Evolutionary conservation across 2,797 vertebrate species (phyloP).

Genomic region (Anisognathus igniventris): DNA sequence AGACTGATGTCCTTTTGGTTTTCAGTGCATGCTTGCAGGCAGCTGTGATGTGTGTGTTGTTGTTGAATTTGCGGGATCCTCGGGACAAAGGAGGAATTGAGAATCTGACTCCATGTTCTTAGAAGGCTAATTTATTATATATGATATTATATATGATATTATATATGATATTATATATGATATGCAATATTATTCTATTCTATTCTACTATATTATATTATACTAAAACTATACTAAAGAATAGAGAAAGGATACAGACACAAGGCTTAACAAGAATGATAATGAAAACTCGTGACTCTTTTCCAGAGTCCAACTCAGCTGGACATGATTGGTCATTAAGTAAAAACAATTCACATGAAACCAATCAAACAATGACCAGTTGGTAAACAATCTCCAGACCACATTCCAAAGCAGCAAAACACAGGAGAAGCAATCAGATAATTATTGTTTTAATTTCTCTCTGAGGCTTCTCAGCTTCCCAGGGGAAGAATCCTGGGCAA

Average conservation of each 20-base stretch:
- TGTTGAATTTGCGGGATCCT: background rate
- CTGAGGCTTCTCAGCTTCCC: background rate
- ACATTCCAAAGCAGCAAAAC: background rate
- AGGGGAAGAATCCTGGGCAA: background rate
- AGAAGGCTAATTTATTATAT: background rate
- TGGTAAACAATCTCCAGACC: background rate
- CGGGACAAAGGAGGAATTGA: background rate
- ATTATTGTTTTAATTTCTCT: background rate
- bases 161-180: too few species aligned
- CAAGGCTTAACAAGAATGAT: background rate
- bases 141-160: too few species aligned
- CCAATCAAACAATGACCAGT: background rate
- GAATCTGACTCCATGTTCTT: background rate
- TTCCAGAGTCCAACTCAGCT: background rate
- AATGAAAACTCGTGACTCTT: background rate
- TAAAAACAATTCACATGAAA: background rate
- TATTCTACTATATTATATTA: too few species aligned
- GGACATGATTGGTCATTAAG: background rate
- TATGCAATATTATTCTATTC: too few species aligned
- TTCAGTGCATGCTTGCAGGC: rapidly evolving
- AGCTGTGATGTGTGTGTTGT: background rate
- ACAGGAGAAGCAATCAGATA: background rate
- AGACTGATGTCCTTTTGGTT: background rate
- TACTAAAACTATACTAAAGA: background rate
- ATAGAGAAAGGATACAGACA: background rate